A percentile compares a stretch with the other conserved stretches of the same genome.
These are phyloP conservation scores for Drosophila neoperkinsi DNA, from an alignment of 2,888 invertebrate species.

Conservation along the genomic window DNA sequence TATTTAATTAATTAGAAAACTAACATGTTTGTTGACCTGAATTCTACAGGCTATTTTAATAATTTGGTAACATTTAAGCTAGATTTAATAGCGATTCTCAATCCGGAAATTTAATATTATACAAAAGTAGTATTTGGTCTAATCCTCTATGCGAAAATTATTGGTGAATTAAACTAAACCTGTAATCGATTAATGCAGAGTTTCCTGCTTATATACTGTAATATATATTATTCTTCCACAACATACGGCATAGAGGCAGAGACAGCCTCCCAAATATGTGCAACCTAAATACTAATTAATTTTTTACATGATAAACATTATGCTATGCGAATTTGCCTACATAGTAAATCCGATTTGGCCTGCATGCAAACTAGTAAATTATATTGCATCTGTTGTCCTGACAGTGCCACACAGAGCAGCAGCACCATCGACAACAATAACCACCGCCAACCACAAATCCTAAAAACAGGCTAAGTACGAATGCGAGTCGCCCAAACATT, in stretches of 20 bases:
- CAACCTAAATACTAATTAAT: conserved; percentile 59
- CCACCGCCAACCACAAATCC: conserved; percentile 34
- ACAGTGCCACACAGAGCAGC: conserved; percentile 15
- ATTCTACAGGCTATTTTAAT: background rate
- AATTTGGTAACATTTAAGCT: background rate
- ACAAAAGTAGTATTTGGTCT: background rate
- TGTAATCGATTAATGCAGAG: background rate
- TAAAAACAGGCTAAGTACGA: conserved; percentile 19
- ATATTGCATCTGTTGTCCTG: conserved; percentile 63
- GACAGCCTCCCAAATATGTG: conserved; percentile 13
- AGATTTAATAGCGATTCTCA: background rate
- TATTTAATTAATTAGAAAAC: background rate
- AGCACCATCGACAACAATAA: conserved; percentile 1
- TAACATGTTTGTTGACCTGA: background rate
- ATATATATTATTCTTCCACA: conserved; percentile 9
- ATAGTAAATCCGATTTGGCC: conserved; percentile 50
- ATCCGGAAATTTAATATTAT: background rate
- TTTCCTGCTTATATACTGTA: background rate
- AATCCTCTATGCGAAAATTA: background rate
- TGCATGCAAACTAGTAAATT: conserved; percentile 73
- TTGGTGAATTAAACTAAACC: conserved; percentile 2
- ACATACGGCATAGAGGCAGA: background rate
- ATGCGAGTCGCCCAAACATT: conserved; percentile 43
- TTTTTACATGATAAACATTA: conserved; percentile 52
- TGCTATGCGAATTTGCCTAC: conserved; percentile 21